Percentiles rank a stretch among this genome's conserved stretches.
phyloP scores from a whole-genome alignment of 2,888 invertebrate genomes.

The Rhyacophila evoluta region DNA sequence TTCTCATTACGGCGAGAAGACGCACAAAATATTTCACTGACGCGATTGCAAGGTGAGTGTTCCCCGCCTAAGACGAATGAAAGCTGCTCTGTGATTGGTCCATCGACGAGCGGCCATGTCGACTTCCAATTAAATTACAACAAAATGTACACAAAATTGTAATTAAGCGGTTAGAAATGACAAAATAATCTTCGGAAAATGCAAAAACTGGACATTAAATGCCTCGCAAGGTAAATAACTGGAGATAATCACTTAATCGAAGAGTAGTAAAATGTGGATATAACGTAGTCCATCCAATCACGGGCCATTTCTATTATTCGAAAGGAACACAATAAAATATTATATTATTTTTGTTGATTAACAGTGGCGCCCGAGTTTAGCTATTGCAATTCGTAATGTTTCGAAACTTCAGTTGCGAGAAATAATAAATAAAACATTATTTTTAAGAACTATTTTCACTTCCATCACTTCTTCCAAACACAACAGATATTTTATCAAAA shows the following conservation, averaged over 20 bases:
- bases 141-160: conserved; percentile 23
- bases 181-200: background rate
- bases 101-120: conserved; percentile 77
- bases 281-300: conserved; percentile 45
- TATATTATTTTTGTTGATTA: background rate
- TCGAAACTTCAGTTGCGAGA: background rate
- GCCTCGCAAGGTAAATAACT: background rate
- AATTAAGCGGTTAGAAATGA: background rate
- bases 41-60: conserved; percentile 77
- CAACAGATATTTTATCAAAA: conserved; percentile 16
- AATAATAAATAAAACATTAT: background rate
- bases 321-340: conserved; percentile 25
- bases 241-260: background rate
- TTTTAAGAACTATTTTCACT: background rate
- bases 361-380: background rate
- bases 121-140: conserved; percentile 58
- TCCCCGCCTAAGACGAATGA: conserved; percentile 74
- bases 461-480: conserved; percentile 2
- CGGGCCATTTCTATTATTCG: conserved; percentile 38
- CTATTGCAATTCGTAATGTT: background rate
- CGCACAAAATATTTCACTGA: conserved; percentile 76
- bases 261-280: conserved; percentile 5
- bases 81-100: conserved; percentile 80
- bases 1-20: conserved; percentile 70
- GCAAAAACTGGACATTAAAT: background rate